A percentile compares a stretch with the other conserved stretches of the same genome.
These are phyloP conservation scores for Myotis davidii DNA, from an alignment of 2,113 vertebrate species.

Conservation along the genomic window DNA sequence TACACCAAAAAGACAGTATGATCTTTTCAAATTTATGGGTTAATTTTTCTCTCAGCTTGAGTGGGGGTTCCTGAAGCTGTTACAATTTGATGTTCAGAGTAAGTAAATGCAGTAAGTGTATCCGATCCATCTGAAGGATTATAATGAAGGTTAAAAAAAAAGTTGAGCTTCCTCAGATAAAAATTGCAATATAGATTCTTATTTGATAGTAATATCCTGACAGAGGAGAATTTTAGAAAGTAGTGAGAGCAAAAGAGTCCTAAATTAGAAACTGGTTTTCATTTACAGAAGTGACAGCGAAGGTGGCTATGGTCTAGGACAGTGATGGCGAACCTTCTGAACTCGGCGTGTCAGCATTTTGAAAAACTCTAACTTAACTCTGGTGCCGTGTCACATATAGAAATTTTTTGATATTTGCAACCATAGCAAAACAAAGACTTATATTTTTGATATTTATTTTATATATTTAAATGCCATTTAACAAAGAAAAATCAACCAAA, in stretches of 20 bases:
- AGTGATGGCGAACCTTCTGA: too few species aligned
- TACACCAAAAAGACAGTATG: not conserved
- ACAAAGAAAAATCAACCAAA: too few species aligned
- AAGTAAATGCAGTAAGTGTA: not conserved
- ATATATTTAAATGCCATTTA: too few species aligned
- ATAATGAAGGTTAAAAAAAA: constrained; percentile 9
- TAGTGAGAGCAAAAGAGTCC: not conserved
- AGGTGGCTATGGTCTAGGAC: not conserved
- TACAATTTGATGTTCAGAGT: not conserved
- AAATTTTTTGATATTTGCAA: too few species aligned
- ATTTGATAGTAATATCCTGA: constrained; percentile 36
- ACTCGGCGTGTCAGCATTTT: too few species aligned
- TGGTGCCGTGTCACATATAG: too few species aligned
- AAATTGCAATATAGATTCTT: constrained; percentile 62
- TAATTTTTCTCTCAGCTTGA: not conserved
- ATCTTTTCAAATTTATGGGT: not conserved
- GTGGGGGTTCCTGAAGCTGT: not conserved
- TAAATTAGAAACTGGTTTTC: constrained; percentile 56
- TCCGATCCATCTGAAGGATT: not conserved
- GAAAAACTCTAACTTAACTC: too few species aligned
- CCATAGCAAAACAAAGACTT: too few species aligned
- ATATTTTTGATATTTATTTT: too few species aligned
- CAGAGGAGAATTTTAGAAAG: constrained; percentile 69
- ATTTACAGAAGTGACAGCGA: not conserved
- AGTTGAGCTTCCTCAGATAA: constrained; percentile 43